Conservation (phyloP, 2,797 vertebrate species). For the Cynopterus sphinx region DNA sequence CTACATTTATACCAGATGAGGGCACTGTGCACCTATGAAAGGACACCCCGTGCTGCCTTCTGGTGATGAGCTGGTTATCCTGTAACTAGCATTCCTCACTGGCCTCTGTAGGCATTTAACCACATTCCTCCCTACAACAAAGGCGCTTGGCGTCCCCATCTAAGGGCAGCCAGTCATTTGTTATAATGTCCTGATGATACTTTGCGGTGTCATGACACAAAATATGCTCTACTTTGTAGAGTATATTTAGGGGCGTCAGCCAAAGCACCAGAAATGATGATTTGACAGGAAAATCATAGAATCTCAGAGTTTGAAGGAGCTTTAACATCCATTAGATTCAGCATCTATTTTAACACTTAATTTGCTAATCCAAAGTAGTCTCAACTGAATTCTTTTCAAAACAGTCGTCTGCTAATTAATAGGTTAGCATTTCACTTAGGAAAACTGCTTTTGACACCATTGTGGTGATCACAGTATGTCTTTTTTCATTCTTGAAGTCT, state of each 20-base stretch:
- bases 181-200: not conserved
- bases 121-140: not conserved
- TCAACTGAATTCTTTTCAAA: not conserved
- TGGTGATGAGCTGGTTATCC: not conserved
- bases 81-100: accelerated
- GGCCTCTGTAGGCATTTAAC: not conserved
- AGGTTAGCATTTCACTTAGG: not conserved
- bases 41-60: not conserved
- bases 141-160: not conserved
- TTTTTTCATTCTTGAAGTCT: not conserved
- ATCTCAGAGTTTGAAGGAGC: not conserved
- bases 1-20: slow-evolving; percentile 50
- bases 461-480: accelerated
- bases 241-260: not conserved
- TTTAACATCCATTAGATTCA: not conserved
- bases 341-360: not conserved
- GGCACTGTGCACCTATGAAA: slow-evolving; percentile 41
- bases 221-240: not conserved
- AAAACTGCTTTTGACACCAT: not conserved
- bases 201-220: not conserved
- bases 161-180: not conserved
- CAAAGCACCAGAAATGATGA: not conserved
- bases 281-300: not conserved
- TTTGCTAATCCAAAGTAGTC: not conserved
- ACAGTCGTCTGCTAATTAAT: not conserved